These are phyloP conservation scores for Bicyclus anynana DNA, from an alignment of 1,140 invertebrate genomes.

Conservation along the genomic window DNA sequence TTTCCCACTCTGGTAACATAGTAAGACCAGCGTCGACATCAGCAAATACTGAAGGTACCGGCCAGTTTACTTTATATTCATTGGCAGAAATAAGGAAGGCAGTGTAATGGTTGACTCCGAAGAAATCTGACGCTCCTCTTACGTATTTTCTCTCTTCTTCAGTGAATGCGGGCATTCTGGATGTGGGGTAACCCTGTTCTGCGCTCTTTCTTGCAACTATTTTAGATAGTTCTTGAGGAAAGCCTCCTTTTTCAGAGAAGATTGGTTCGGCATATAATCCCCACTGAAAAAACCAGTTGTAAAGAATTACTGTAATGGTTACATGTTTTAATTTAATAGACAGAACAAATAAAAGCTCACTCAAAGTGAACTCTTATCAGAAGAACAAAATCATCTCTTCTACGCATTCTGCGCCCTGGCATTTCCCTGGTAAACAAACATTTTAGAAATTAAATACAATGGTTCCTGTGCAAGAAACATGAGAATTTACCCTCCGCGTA, in stretches of 20 bases:
- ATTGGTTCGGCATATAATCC: constrained; percentile 79
- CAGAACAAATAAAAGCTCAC: no score
- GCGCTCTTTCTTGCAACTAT: constrained; percentile 74
- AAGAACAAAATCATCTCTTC: no score
- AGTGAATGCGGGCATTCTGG: constrained; percentile 75
- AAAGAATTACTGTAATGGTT: no score
- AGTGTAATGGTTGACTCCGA: constrained; percentile 82
- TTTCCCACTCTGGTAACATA: constrained; percentile 30
- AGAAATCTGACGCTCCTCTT: constrained; percentile 80
- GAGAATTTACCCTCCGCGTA: no score
- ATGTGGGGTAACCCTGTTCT: constrained; percentile 64
- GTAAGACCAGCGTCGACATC: constrained; percentile 29
- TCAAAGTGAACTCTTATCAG: no score
- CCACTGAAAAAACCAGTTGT: constrained; percentile 59
- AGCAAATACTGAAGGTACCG: not conserved
- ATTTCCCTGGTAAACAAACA: no score
- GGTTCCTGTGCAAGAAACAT: no score
- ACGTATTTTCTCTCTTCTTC: constrained; percentile 75
- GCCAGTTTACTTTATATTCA: constrained; percentile 11
- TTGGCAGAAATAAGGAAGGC: constrained; percentile 37
- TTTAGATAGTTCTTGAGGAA: constrained; percentile 77
- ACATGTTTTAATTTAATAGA: no score
- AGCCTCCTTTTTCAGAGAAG: constrained; percentile 79
- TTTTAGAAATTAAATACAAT: no score
- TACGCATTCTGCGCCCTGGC: no score